Evolutionary conservation across 2,797 vertebrate species (phyloP), one percentile per base, ranked within the genome.

Genomic region (Poecilia wingei): DNA sequence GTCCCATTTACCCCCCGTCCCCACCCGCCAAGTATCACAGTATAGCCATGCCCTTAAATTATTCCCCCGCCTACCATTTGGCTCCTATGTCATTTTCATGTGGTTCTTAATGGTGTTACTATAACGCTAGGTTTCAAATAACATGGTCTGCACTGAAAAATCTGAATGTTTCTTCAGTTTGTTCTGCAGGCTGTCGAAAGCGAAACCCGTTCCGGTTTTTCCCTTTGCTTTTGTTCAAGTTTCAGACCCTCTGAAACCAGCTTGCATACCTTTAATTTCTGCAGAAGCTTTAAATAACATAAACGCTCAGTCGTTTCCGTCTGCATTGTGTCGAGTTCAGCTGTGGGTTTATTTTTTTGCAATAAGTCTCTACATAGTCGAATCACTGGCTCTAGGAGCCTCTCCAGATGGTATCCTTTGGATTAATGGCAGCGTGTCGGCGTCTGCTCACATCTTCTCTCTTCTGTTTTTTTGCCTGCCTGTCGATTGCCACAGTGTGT

Each of bases 341-440:
- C 79, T 78, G 53, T 85, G 45, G 78, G 25, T 87, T 76, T 74
- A 77, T 14, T 71, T 41, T 39, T 82, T 79, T 89, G 80, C 73
- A 82, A 39, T 82, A 76, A 78, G 80, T 78, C 75, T 83, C 79
- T 81, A 78, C 69, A 73, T 55, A 79, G 76, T 78, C 80, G 87
- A 90, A 80, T 92, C 86, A 88, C 85, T 81, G 85, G 89, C 89
- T 92, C 82, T 70, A 20, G 75, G 64, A 87, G 80, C 80, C 87
- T 80, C 88, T 93, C 92, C 91, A 93, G 93, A 94, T 93, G 91
- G 91, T 87, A 87, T 93, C 85, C 90, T 88, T 91, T 92, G 89
- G 91, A 92, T 91, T 88, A 92, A 86, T 82, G 6, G 87, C 85
- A 86, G 86, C 74, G 76, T 92, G 88, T 90, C 74, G 83, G 80